phyloP scores from a whole-genome alignment of 2,113 vertebrate species.

The Oncorhynchus mykiss region DNA sequence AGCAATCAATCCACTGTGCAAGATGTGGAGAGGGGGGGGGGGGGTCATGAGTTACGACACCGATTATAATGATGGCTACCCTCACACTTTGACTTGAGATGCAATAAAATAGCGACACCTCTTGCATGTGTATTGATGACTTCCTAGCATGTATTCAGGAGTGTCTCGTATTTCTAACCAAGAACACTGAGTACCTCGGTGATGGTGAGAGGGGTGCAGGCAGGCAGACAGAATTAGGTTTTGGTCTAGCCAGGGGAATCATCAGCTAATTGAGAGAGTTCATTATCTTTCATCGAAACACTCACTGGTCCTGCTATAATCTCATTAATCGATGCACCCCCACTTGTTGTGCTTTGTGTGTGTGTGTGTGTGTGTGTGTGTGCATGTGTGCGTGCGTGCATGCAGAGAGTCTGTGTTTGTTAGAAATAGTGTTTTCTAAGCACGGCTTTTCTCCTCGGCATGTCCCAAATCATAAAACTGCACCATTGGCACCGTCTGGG shows the following conservation, averaged over 20 bases:
- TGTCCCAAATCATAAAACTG: neutral
- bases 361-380: constrained; percentile 5
- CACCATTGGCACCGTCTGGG: neutral
- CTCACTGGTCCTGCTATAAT: constrained; percentile 46
- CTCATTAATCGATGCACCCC: constrained; percentile 33
- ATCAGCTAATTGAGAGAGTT: constrained; percentile 29
- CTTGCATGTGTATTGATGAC: neutral
- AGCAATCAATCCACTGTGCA: neutral
- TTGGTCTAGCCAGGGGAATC: neutral
- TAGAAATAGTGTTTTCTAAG: neutral
- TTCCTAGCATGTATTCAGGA: neutral
- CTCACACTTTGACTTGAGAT: neutral
- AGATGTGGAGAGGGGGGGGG: neutral
- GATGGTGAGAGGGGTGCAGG: neutral
- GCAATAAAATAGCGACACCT: neutral
- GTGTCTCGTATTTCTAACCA: neutral
- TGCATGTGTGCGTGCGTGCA: neutral
- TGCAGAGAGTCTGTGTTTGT: neutral
- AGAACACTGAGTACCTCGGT: neutral
- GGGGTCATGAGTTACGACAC: too few species aligned
- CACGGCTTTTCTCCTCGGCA: neutral
- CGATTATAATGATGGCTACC: neutral
- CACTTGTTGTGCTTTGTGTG: constrained; percentile 18
- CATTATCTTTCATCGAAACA: constrained; percentile 38
- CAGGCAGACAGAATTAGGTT: neutral